Percentiles rank a stretch among this genome's conserved stretches.
Conservation (phyloP, 2,113 vertebrate genomes). For the Zapus hudsonius region DNA sequence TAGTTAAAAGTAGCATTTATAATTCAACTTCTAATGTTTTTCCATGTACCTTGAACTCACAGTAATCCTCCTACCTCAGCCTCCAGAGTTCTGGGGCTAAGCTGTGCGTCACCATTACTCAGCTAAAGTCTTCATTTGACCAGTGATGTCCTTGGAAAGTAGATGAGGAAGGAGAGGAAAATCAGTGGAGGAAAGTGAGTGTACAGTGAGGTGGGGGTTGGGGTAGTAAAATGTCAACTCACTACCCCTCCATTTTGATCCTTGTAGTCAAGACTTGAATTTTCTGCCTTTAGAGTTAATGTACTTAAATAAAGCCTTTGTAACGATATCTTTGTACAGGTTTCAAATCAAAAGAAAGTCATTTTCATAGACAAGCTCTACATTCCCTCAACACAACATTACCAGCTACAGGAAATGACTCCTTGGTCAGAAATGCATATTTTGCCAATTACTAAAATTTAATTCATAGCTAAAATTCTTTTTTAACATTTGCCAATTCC, state of each 20-base stretch:
- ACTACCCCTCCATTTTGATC: neutral
- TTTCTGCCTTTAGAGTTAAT: slow-evolving; percentile 24
- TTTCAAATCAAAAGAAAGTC: slow-evolving; percentile 31
- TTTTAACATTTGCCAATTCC: slow-evolving; percentile 26
- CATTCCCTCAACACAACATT: neutral
- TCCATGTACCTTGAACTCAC: neutral
- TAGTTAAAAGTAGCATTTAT: neutral
- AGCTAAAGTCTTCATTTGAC: neutral
- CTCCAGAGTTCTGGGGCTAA: too few relatives aligned
- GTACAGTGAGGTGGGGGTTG: too few relatives aligned
- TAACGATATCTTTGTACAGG: neutral
- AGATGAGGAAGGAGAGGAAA: neutral
- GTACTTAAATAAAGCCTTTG: neutral
- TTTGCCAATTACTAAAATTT: neutral
- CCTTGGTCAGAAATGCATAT: neutral
- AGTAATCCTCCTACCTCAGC: too few relatives aligned
- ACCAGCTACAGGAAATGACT: neutral
- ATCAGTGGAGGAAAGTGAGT: neutral
- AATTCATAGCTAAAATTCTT: slow-evolving; percentile 36
- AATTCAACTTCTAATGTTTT: neutral
- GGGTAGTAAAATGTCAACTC: neutral
- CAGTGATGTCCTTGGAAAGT: neutral
- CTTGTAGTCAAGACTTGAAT: neutral
- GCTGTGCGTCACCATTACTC: too few relatives aligned
- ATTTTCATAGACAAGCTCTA: neutral